These are phyloP conservation scores for Phlogophora meticulosa DNA, from an alignment of 2,888 invertebrate species.

Conservation along the genomic window DNA sequence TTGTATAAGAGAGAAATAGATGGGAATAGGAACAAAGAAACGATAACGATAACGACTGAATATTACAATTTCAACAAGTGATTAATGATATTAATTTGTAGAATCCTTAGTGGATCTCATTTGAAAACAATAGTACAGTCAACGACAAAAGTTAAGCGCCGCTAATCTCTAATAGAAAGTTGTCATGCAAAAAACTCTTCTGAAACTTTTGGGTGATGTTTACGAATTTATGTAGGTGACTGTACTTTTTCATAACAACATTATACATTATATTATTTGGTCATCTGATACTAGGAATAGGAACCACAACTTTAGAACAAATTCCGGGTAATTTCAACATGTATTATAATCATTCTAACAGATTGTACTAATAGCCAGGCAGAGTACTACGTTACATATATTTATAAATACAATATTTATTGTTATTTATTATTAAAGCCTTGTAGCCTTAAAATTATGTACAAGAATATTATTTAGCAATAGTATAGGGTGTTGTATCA, in stretches of 20 bases:
- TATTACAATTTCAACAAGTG: not conserved
- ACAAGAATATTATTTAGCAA: conserved; percentile 33
- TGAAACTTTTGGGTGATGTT: not conserved
- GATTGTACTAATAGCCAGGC: conserved; percentile 14
- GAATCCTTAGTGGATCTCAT: not conserved
- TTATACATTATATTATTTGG: conserved; percentile 5
- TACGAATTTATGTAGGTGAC: not conserved
- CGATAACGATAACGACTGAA: too few relatives aligned
- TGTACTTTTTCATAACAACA: not conserved
- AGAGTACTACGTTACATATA: too few relatives aligned
- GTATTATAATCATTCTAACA: conserved; percentile 4
- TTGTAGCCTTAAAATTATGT: conserved; percentile 30
- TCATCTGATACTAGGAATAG: not conserved
- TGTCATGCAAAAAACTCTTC: not conserved
- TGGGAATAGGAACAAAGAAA: too few relatives aligned
- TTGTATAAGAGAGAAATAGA: too few relatives aligned
- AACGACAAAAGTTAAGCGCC: too few relatives aligned
- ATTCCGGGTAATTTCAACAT: not conserved
- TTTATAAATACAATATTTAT: conserved; percentile 20
- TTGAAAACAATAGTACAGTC: conserved; percentile 1
- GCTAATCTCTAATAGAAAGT: not conserved
- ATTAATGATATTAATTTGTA: not conserved
- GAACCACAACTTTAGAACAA: conserved; percentile 5
- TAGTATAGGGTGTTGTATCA: conserved; percentile 2
- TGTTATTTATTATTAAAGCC: conserved; percentile 46